These are phyloP conservation scores for Metellina segmentata DNA, from an alignment of 2,888 invertebrate genomes.

Conservation along the genomic window DNA sequence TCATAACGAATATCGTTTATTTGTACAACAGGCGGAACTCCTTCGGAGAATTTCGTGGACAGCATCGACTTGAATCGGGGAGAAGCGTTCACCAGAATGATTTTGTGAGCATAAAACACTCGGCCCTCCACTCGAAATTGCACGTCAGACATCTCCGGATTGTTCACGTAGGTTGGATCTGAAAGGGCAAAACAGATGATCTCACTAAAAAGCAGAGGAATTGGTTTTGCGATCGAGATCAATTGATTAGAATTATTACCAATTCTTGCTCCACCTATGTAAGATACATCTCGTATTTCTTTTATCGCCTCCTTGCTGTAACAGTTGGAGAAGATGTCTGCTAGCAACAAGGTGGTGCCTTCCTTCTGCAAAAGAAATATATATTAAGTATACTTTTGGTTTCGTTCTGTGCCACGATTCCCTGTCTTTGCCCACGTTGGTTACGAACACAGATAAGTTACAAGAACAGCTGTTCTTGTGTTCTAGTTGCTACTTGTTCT, in stretches of 20 bases:
- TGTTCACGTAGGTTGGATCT: constrained; percentile 96
- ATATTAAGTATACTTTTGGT: background rate
- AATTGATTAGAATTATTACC: constrained; percentile 45
- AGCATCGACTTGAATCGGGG: constrained; percentile 92
- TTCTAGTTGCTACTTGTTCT: no score
- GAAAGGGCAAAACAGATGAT: background rate
- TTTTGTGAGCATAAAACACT: constrained; percentile 95
- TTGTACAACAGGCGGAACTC: constrained; percentile 91
- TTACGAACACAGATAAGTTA: no score
- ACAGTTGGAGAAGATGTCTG: constrained; percentile 94
- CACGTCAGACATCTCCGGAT: constrained; percentile 94
- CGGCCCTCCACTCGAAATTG: constrained; percentile 95
- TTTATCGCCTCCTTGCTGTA: constrained; percentile 91
- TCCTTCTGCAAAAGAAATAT: constrained; percentile 85
- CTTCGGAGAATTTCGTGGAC: constrained; percentile 87
- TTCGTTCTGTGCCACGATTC: no score
- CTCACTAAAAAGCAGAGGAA: background rate
- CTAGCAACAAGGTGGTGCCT: constrained; percentile 91
- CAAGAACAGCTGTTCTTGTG: no score
- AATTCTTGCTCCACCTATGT: constrained; percentile 86
- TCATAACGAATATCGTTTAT: constrained; percentile 95
- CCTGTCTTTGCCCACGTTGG: no score
- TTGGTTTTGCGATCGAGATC: background rate
- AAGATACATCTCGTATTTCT: constrained; percentile 67
- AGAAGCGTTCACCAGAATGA: constrained; percentile 94